Evolutionary conservation across 2,113 vertebrate species (phyloP).

Genomic region (Beaufortia kweichowensis): DNA sequence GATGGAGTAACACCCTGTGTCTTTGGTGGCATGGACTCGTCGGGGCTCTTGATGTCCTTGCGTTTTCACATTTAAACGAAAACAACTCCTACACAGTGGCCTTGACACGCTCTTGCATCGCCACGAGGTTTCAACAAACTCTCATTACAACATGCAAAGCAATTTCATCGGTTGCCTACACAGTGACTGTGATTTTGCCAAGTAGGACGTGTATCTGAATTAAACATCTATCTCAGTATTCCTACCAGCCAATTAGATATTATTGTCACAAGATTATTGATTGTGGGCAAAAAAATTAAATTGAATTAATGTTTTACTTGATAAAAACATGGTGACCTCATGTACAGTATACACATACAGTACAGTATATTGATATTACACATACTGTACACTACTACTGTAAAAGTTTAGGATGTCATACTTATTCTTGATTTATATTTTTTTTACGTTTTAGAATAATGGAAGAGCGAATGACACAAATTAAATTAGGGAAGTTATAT

Average conservation of each 20-base stretch:
- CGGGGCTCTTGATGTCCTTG: slow-evolving; percentile 22
- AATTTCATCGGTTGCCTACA: background rate
- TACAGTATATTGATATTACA: no score
- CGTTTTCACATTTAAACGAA: slow-evolving; percentile 25
- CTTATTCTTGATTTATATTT: no score
- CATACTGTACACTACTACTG: no score
- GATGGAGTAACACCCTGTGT: slow-evolving; percentile 51
- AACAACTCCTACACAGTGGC: slow-evolving; percentile 41
- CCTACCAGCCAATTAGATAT: background rate
- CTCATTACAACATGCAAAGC: background rate
- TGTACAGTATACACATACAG: no score
- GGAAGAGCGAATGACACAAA: no score
- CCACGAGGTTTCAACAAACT: background rate
- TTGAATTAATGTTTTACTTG: no score
- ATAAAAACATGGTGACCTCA: no score
- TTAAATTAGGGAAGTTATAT: no score
- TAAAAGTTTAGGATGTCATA: no score
- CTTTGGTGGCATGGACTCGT: slow-evolving; percentile 26
- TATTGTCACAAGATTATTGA: no score
- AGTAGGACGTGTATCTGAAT: background rate
- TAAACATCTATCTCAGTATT: background rate
- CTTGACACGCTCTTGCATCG: background rate
- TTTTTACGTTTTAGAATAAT: no score
- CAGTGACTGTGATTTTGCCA: background rate
- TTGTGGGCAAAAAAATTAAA: no score